Evolutionary conservation across 2,797 vertebrate species (phyloP), one percentile per base, ranked within the genome.

Genomic region (Mergus octosetaceus): DNA sequence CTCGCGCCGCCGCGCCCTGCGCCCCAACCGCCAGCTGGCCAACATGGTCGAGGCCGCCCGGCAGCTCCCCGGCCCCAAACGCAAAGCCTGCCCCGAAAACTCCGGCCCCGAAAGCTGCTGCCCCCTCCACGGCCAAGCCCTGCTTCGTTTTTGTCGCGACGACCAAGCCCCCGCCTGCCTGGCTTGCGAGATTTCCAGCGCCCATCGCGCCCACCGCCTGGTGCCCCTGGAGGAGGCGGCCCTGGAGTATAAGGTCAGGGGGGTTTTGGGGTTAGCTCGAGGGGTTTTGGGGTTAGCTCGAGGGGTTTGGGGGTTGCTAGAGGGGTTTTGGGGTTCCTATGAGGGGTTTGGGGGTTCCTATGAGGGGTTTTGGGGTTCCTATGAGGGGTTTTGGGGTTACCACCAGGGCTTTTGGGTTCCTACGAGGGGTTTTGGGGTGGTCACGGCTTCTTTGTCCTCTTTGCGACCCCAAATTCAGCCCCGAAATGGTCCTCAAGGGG

Each of bases 121-220:
- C 70, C 96, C 81, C 61, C 89, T 98, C 25, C 99, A 99, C 95
- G 97, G 98, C 5, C 98, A 99, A 79, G 98, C 98, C 81, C 97
- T 99, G 93, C 99, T 98, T 70, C 98, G 99, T 6, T 99, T 98
- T 97, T 99, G 99, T 49, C 98, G 98, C 58, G 98, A 99, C 80
- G 99, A 99, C 93, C 98, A 99, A 93, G 98, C 99, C 94, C 98
- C 99, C 71, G 98, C 99, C 73, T 99, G 99, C 96, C 96, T 99
- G 89, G 98, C 99, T 68, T 99, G 99, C 56, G 98, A 98, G 10
- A 97, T 99, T 80, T 99, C 99, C 24, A 98, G 99, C 74, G 98
- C 98, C 80, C 99, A 99, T 94, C 98, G 98, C 38, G 98, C 97
- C 77, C 99, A 99, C 57, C 98, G 97, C 5, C 98, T 99, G 61